Evolutionary conservation across 2,797 vertebrate species (phyloP).

Genomic region (Lagocephalus sceleratus): DNA sequence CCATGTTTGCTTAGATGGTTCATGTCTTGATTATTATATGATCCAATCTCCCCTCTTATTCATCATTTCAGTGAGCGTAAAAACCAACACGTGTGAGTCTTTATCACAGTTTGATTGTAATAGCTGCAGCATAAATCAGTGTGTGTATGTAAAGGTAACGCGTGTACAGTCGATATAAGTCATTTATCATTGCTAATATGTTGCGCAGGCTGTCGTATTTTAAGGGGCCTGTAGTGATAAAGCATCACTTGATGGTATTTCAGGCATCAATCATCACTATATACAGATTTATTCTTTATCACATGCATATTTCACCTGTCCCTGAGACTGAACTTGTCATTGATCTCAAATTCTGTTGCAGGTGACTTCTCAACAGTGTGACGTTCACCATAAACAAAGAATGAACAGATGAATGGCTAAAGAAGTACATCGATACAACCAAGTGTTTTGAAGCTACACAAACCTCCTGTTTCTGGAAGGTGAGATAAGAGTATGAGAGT

Average conservation of each 20-base stretch:
- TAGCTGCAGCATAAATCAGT: slow-evolving; percentile 23
- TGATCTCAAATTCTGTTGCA: too few relatives aligned
- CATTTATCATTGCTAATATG: slow-evolving; percentile 8
- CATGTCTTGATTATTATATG: slow-evolving; percentile 14
- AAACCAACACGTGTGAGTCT: neutral
- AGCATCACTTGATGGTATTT: neutral
- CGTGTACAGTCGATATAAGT: neutral
- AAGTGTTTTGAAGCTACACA: too few relatives aligned
- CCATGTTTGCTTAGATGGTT: slow-evolving; percentile 18
- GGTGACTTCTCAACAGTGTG: too few relatives aligned
- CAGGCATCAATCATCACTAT: too few relatives aligned
- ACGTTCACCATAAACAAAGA: too few relatives aligned
- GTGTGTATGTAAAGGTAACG: neutral
- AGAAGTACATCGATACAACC: too few relatives aligned
- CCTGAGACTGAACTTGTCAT: too few relatives aligned
- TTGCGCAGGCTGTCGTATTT: neutral
- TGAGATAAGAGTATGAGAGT: too few relatives aligned
- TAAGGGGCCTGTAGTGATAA: neutral
- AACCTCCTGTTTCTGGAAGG: too few relatives aligned
- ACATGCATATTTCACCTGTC: too few relatives aligned
- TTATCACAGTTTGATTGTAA: slow-evolving; percentile 8
- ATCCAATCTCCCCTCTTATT: slow-evolving; percentile 12
- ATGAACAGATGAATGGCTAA: too few relatives aligned
- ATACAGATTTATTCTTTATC: too few relatives aligned
- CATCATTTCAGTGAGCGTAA: slow-evolving; percentile 8